phyloP scores from a whole-genome alignment of 53 echinoderm and acorn worm species.

The Apostichopus leukothele region DNA sequence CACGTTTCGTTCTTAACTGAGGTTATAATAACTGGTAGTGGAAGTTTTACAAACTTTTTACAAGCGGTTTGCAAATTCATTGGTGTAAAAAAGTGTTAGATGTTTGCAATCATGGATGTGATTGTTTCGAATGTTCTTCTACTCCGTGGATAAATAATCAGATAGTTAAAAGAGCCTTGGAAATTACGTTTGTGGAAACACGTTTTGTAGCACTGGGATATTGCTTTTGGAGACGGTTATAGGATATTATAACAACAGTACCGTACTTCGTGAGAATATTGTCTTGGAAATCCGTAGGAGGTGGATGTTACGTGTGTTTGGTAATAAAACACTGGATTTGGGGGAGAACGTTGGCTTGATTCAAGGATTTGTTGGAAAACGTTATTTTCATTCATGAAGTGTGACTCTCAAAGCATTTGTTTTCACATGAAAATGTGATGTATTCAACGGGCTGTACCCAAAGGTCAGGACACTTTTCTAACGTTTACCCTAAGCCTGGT shows the following conservation, averaged over 20 bases:
- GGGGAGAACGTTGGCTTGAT: no score
- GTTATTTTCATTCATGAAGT: no score
- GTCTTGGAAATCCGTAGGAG: no score
- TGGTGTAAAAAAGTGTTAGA: not conserved
- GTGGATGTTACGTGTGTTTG: not conserved
- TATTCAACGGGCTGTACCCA: slow-evolving; percentile 40
- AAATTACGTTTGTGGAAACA: not conserved
- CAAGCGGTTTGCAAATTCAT: not conserved
- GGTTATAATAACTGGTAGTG: no score
- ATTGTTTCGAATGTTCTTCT: not conserved
- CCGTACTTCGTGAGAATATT: no score
- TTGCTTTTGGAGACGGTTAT: not conserved
- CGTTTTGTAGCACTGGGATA: not conserved
- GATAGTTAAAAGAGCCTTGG: not conserved
- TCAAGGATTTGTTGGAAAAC: no score
- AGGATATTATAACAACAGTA: not conserved
- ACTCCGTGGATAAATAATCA: not conserved
- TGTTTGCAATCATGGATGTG: not conserved
- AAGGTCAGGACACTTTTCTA: slow-evolving; percentile 40
- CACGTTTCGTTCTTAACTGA: no score
- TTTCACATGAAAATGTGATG: slow-evolving; percentile 48
- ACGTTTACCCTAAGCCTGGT: slow-evolving; percentile 32
- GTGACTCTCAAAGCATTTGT: no score
- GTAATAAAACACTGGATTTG: not conserved
- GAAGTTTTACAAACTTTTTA: not conserved